Base-by-base conservation (phyloP, 2,797 vertebrate genomes). In the Cheirogaleus major region DNA sequence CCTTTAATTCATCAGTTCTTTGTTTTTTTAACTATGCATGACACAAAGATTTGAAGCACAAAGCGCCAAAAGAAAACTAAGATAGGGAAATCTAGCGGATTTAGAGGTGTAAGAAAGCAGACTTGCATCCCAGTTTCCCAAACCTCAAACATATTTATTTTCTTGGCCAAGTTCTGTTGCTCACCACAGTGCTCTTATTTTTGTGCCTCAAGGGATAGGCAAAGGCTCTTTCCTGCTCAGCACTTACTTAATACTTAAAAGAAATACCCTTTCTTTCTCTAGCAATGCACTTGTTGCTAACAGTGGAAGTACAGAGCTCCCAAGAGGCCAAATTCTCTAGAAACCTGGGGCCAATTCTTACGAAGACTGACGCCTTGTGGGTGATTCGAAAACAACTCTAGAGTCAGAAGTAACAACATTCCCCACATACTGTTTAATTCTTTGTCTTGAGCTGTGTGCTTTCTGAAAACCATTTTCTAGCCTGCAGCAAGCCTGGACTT, bases 381-480 rank as follows among this genome's bases (percentile, higher is more conserved):
- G 65, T 82, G 81, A 88, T 57, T 96, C n/a, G 82, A 91, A 96
- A 96, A 78, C 43, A 72, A 81, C 17, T 38, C 4, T 43, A 35
- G 20, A 79, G 4, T 80, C 13, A 55, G 32, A 80, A 95, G 41
- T 25, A 79, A 72, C 78, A 82, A 81, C 75, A 59, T 72, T 93
- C 61, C 27, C 52, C 50, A 78, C 32, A 27, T 43, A 23, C 30
- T 78, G 30, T 89, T 95, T 63, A 85, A 82, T 78, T 86, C 41
- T 95, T 78, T 93, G 65, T 92, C 63, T 45, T 35, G 38, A 96
- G 92, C 72, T 96, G 32, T 50, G 38, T 61, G 59, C 4, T 90
- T 97, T 95, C 96, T 98, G 95, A 98, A 98, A 98, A 82, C 61
- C 72, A 22, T 70, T 95, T 65, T 76, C 88, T 87, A 61, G 72